These are phyloP conservation scores for Ornithoptera alexandrae DNA, from an alignment of 2,888 invertebrate genomes.

Conservation along the genomic window DNA sequence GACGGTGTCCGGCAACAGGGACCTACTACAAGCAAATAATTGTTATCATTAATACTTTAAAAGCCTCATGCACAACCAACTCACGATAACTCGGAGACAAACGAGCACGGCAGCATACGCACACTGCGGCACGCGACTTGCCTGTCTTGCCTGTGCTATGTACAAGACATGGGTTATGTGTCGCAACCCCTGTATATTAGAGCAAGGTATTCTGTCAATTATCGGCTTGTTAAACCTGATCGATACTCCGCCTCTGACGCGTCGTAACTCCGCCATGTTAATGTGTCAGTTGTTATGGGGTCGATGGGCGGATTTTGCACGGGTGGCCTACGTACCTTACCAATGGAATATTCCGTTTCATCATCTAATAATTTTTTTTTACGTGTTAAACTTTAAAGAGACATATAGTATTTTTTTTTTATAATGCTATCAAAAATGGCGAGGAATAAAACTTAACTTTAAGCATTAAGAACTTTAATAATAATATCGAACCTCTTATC, in stretches of 20 bases:
- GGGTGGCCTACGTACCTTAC: constrained; percentile 7
- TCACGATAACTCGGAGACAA: constrained; percentile 15
- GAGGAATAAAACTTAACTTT: too few relatives aligned
- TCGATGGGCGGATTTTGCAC: constrained; percentile 21
- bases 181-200: constrained; percentile 34
- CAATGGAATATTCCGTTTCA: neutral
- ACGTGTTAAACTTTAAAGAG: neutral
- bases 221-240: constrained; percentile 67
- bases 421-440: too few relatives aligned
- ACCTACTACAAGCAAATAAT: too few relatives aligned
- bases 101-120: constrained; percentile 16
- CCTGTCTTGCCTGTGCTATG: neutral
- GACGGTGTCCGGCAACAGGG: too few relatives aligned
- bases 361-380: neutral
- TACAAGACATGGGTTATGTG: constrained; percentile 26
- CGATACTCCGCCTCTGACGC: constrained; percentile 50
- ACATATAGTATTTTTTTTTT: neutral
- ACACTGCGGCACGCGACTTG: constrained; percentile 2
- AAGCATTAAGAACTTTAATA: too few relatives aligned
- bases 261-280: constrained; percentile 53
- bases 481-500: too few relatives aligned
- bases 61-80: constrained; percentile 10
- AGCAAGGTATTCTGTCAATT: constrained; percentile 65
- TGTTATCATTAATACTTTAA: neutral
- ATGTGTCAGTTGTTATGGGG: constrained; percentile 40